Evolutionary conservation across 2,888 invertebrate species (phyloP).

Genomic region (Proisotoma minuta): DNA sequence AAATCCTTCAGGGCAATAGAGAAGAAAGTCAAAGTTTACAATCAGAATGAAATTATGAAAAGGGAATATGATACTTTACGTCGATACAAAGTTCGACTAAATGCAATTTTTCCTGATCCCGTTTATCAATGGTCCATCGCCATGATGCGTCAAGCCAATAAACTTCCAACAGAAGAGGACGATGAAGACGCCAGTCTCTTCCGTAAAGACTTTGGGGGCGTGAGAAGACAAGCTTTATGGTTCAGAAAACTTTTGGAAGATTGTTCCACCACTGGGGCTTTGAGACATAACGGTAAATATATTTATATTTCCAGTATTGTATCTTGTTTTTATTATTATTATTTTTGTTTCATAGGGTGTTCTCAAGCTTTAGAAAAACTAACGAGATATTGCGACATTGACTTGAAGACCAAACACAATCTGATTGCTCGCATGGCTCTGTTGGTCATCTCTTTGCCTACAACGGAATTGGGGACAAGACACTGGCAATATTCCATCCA

Average conservation of each 20-base stretch:
- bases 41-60: slow-evolving; percentile 40
- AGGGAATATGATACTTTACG: slow-evolving; percentile 38
- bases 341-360: slow-evolving; percentile 18
- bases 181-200: slow-evolving; percentile 11
- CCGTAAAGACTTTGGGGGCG: background rate
- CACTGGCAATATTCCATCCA: slow-evolving; percentile 41
- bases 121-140: slow-evolving; percentile 39
- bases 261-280: slow-evolving; percentile 35
- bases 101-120: slow-evolving; percentile 30
- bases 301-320: no score
- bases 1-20: slow-evolving; percentile 36
- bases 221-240: slow-evolving; percentile 38
- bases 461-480: slow-evolving; percentile 38
- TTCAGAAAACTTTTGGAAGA: slow-evolving; percentile 35
- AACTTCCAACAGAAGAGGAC: background rate
- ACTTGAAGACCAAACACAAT: slow-evolving; percentile 36
- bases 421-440: slow-evolving; percentile 40
- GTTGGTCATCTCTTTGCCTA: slow-evolving; percentile 39
- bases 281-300: slow-evolving; percentile 28
- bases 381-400: slow-evolving; percentile 40
- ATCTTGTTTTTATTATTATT: background rate
- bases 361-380: slow-evolving; percentile 27
- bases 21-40: slow-evolving; percentile 30
- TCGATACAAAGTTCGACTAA: slow-evolving; percentile 34
- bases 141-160: slow-evolving; percentile 29